Conservation (phyloP, 2,797 vertebrate species). For the Carduelis carduelis region DNA sequence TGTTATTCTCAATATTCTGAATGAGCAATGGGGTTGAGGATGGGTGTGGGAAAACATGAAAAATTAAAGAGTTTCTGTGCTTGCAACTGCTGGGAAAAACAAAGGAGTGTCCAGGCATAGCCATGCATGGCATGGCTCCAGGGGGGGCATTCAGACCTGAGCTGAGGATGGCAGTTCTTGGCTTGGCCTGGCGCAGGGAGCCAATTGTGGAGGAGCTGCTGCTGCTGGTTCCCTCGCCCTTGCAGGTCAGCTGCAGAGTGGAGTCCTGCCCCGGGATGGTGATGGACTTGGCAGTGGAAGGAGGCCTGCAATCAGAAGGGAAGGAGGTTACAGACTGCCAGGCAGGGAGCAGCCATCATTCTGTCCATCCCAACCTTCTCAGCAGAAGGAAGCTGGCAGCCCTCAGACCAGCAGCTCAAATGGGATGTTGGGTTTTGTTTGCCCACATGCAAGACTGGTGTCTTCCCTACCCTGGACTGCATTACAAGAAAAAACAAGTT, state of each 20-base stretch:
- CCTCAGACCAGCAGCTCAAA: not conserved
- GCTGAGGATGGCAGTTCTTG: conserved; percentile 82
- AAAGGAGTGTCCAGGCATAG: not conserved
- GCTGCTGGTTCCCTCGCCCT: conserved; percentile 88
- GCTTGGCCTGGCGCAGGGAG: conserved; percentile 79
- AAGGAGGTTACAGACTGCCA: not conserved
- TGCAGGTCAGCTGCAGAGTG: conserved; percentile 92
- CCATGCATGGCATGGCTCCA: not conserved
- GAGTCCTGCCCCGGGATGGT: conserved; percentile 86
- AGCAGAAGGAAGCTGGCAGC: not conserved
- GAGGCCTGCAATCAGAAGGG: conserved; percentile 73
- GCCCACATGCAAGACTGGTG: not conserved
- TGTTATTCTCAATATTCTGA: not conserved
- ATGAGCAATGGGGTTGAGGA: not conserved
- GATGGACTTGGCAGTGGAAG: conserved; percentile 91
- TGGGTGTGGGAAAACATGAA: not conserved
- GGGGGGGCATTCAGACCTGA: conserved; percentile 76
- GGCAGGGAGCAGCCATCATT: not conserved
- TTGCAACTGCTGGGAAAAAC: not conserved
- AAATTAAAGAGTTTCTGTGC: not conserved
- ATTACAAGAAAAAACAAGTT: not conserved
- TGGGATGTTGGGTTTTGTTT: rapidly evolving
- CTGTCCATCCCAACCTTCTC: not conserved
- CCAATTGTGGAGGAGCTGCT: conserved; percentile 73
- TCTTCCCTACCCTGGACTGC: not conserved